Evolutionary conservation across 2,888 invertebrate species (phyloP), one percentile per base, ranked within the genome.

Genomic region (Lasioglossum oenotherae): DNA sequence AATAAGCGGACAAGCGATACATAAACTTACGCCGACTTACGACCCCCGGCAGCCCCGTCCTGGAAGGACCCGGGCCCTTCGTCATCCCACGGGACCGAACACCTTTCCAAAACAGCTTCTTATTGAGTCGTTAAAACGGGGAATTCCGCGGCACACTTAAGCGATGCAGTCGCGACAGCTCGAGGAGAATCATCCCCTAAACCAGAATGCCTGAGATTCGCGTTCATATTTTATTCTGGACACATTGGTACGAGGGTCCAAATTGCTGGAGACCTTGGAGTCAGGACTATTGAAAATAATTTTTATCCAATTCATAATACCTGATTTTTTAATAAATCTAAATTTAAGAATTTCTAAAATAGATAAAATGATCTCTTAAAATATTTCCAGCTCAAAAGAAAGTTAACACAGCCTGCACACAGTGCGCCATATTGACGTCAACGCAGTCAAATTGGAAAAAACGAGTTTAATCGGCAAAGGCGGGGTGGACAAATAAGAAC

Each of bases 11-110:
- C 31, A 31, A 27, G 64, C 64, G 77, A 84, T 81, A 71, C 89
- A 92, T 90, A 91, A 91, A 91, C 85, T 89, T 87, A 77, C 91
- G 86, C 82, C 84, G 91, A 92, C 89, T 92, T 91, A 91, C 87
- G 91, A 87, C 82, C 57, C 71, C 53, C 44, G 72, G 27, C 80
- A 46, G 44, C 76, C 49, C 73, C 53, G n/a, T 74, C 76, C 74
- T 53, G 49, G 60, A 78, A 73, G 31, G 23, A 64, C 84, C 5
- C 35, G 19, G 44, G 19, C 46, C 27, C 46, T 77, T 49, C 38
- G 69, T 69, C 69, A 46, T 77, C 49, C 12, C 77, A 49, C 69
- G 69, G 49, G 38, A 23, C 44, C 41, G 53, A 27, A 60, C 71
- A 60, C 71, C 38, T 14, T 75, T 46, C 38, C 31, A n/a, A 16